Evolutionary conservation across 2,888 invertebrate genomes (phyloP), one percentile per base, ranked within the genome.

Genomic region (Chelonus formosanus): DNA sequence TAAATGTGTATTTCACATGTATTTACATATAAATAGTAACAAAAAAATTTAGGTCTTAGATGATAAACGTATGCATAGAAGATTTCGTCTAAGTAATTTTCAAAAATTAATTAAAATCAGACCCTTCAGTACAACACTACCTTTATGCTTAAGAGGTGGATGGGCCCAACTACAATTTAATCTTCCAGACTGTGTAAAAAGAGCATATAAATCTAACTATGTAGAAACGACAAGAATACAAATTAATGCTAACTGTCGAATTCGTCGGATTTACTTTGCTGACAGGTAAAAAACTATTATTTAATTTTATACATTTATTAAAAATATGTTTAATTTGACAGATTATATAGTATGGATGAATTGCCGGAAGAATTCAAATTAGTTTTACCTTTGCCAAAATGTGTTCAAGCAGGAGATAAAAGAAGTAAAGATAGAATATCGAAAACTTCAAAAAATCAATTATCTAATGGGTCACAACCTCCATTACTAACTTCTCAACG

Each of bases 51-150:
- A 97, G 96, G 92, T 97, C 65, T 86, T 97, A 75, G 97, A 98
- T 85, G 97, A 98, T 84, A 96, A 96, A 85, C 95, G 96, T 85
- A 94, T 97, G 47, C 88, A 95, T 69, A 86, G 97, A 78, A 84
- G 92, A 74, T 85, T 97, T 85, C 88, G 96, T 74, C 95, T 97
- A 65, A 96, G 96, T 79, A 98, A 98, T 85, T 98, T 96, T 85
- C 96, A 97, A 82, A 96, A 95, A 48, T 94, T 94, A 8, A 97
- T 97, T 1, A 86, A 96, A 77, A 95, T 97, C 6, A 95, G 96
- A 83, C 96, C 97, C n/a, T 98, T 97, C 82, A 97, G 97, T 77
- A 97, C 97, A 79, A 96, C 96, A 5, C 97, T 97, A 96, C 97
- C 97, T 0, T 93, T 98, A 91, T 87, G 96, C 66, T 86, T 97